These are phyloP conservation scores for Noturus placidus DNA, from an alignment of 2,113 vertebrate genomes.

Conservation along the genomic window DNA sequence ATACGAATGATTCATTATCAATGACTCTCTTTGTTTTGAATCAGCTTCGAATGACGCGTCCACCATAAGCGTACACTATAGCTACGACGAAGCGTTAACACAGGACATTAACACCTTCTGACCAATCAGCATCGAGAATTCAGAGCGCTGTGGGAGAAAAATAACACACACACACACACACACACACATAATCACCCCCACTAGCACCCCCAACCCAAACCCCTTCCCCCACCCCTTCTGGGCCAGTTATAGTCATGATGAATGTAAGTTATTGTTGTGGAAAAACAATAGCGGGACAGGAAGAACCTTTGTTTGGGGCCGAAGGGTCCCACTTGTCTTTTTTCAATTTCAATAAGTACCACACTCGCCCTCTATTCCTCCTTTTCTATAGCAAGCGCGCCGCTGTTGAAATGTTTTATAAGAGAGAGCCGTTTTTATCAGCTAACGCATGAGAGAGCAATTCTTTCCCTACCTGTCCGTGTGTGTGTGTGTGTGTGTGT, in stretches of 20 bases:
- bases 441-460: constrained; percentile 36
- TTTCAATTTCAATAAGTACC: constrained; percentile 6
- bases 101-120: not conserved
- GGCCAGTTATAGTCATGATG: constrained; percentile 62
- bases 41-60: not conserved
- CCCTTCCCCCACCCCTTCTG: constrained; percentile 28
- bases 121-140: constrained; percentile 1
- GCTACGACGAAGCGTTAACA: not conserved
- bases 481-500: constrained; percentile 32
- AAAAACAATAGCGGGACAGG: constrained; percentile 67
- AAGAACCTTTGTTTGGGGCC: constrained; percentile 59
- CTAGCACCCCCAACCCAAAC: too few species aligned
- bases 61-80: not conserved
- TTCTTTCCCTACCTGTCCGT: constrained; percentile 55
- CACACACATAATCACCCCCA: not conserved
- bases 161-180: too few species aligned
- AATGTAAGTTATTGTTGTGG: constrained; percentile 69
- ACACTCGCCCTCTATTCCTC: not conserved
- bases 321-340: constrained; percentile 27
- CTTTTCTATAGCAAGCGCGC: constrained; percentile 31
- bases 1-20: not conserved
- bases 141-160: not conserved
- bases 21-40: not conserved
- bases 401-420: constrained; percentile 23
- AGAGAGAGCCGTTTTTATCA: constrained; percentile 56